These are phyloP conservation scores for Etheostoma cragini DNA, from an alignment of 2,113 vertebrate species.

Conservation along the genomic window DNA sequence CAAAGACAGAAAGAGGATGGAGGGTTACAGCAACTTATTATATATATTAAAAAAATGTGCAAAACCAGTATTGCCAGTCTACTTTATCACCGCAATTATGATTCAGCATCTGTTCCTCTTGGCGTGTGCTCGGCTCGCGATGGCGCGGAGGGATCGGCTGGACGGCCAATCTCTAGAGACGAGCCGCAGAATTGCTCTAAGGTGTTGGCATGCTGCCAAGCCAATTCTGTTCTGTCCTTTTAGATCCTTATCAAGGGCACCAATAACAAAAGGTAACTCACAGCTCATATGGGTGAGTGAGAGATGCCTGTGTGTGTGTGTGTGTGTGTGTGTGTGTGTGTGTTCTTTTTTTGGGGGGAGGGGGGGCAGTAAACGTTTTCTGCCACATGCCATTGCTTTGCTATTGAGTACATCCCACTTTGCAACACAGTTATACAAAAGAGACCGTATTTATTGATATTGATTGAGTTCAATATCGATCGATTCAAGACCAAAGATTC, in stretches of 20 bases:
- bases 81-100: constrained; percentile 73
- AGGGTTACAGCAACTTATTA: background rate
- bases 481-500: too few species aligned
- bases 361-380: too few species aligned
- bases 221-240: constrained; percentile 75
- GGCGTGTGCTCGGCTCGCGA: constrained; percentile 52
- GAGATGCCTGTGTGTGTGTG: constrained; percentile 2
- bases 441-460: too few species aligned
- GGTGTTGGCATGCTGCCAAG: constrained; percentile 74
- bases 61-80: constrained; percentile 30
- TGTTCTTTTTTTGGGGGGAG: too few species aligned
- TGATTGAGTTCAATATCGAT: too few species aligned
- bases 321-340: too few species aligned
- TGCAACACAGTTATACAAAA: too few species aligned
- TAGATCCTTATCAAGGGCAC: constrained; percentile 76
- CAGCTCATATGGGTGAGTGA: constrained; percentile 48
- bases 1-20: constrained; percentile 52
- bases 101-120: constrained; percentile 77
- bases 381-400: too few species aligned
- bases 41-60: constrained; percentile 23
- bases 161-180: constrained; percentile 54
- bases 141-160: constrained; percentile 38
- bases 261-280: constrained; percentile 71
- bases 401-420: too few species aligned
- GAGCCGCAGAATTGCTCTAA: constrained; percentile 67